Conservation (phyloP, 2,888 invertebrate genomes). For the Coelogynopora nodosa region DNA sequence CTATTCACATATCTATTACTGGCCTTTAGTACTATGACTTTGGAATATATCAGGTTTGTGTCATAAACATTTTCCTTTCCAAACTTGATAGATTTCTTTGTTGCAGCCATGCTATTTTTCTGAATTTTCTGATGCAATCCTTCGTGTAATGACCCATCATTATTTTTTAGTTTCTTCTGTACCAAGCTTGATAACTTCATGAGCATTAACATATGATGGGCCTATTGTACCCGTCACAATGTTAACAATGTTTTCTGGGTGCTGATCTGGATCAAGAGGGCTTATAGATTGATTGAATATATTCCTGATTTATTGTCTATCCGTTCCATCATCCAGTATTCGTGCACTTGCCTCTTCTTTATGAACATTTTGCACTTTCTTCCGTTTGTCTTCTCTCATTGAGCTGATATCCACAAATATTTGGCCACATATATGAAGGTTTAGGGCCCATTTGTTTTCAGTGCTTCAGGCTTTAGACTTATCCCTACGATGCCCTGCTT, state of each 20-base stretch:
- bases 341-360: background rate
- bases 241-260: background rate
- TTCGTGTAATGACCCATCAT: background rate
- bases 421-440: conserved; percentile 15
- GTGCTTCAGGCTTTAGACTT: conserved; percentile 47
- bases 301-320: background rate
- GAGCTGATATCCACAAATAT: background rate
- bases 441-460: conserved; percentile 21
- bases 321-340: background rate
- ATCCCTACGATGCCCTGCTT: conserved; percentile 51
- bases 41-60: conserved; percentile 43
- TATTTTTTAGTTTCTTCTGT: background rate
- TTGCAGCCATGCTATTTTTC: conserved; percentile 37
- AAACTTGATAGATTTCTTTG: conserved; percentile 33
- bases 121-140: background rate
- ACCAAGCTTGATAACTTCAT: background rate
- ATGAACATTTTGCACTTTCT: background rate
- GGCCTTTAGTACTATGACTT: conserved; percentile 42
- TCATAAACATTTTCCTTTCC: conserved; percentile 39
- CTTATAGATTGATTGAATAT: background rate
- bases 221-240: background rate
- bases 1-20: conserved; percentile 38
- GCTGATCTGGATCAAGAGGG: conserved; percentile 6
- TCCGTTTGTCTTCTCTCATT: background rate
- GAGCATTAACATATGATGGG: background rate